Evolutionary conservation across 2,888 invertebrate genomes (phyloP).

Genomic region (Tyria jacobaeae): DNA sequence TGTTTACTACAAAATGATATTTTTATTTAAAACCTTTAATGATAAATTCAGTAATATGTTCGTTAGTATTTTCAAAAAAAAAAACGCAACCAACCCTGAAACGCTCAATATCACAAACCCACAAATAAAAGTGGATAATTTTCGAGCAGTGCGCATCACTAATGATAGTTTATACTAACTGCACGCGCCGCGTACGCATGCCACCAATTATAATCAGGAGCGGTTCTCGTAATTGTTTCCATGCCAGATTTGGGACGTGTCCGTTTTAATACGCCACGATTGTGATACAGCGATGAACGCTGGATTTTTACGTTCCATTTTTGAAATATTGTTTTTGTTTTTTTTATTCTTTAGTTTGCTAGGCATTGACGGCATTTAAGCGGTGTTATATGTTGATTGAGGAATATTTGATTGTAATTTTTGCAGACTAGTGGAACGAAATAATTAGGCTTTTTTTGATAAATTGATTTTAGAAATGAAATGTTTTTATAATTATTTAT

Average conservation of each 20-base stretch:
- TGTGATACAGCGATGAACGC: constrained; percentile 23
- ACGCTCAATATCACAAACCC: constrained; percentile 57
- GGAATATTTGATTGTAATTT: constrained; percentile 23
- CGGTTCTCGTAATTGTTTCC: constrained; percentile 70
- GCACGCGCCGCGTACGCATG: constrained; percentile 55
- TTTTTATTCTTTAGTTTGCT: constrained; percentile 6
- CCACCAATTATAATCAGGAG: constrained; percentile 70
- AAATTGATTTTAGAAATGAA: not conserved
- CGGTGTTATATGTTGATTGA: constrained; percentile 27
- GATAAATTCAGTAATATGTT: too few relatives aligned
- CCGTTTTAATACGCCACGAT: constrained; percentile 53
- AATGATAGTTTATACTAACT: constrained; percentile 64
- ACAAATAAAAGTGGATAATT: constrained; percentile 64
- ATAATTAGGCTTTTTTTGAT: constrained; percentile 12
- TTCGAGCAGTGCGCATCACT: constrained; percentile 58
- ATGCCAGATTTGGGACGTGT: constrained; percentile 57
- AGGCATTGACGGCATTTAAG: constrained; percentile 14
- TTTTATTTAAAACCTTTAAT: too few relatives aligned
- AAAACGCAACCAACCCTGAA: constrained; percentile 39
- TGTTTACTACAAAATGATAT: too few relatives aligned
- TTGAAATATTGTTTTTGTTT: too few relatives aligned
- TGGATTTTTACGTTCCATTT: constrained; percentile 27
- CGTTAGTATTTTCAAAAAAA: too few relatives aligned
- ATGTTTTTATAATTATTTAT: constrained; percentile 3
- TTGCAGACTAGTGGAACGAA: constrained; percentile 10